Evolutionary conservation across 2,888 invertebrate genomes (phyloP).

Genomic region (Ectemnius cavifrons): DNA sequence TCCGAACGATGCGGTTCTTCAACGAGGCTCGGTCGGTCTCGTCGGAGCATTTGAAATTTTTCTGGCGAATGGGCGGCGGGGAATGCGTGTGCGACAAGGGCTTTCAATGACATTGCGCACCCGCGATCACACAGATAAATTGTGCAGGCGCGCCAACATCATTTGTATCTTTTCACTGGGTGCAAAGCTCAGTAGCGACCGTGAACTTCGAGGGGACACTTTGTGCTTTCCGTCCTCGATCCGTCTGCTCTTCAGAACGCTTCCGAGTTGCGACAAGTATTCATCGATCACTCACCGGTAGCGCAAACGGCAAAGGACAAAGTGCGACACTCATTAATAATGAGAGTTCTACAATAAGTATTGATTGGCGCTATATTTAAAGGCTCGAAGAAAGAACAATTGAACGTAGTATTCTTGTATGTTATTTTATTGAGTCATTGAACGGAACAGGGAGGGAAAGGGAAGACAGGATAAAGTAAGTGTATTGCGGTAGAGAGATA

Average conservation of each 20-base stretch:
- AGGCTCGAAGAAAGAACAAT: too few species aligned
- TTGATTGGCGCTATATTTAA: too few species aligned
- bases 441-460: not conserved
- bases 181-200: slow-evolving; percentile 14
- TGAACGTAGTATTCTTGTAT: too few species aligned
- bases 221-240: too few species aligned
- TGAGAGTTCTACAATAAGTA: too few species aligned
- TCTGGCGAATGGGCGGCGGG: slow-evolving; percentile 18
- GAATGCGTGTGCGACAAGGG: slow-evolving; percentile 10
- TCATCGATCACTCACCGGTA: too few species aligned
- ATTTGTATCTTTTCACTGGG: not conserved
- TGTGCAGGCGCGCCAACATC: slow-evolving; percentile 13
- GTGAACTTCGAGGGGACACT: slow-evolving; percentile 9
- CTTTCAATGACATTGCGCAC: slow-evolving; percentile 30
- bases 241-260: not conserved
- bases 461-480: not conserved
- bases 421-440: too few species aligned
- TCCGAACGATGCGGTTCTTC: not conserved
- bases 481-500: not conserved
- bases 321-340: too few species aligned
- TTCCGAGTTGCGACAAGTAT: too few species aligned
- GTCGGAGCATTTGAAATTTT: slow-evolving; percentile 2
- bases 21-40: not conserved
- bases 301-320: too few species aligned
- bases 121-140: slow-evolving; percentile 32